Evolutionary conservation across 1,140 invertebrate species (phyloP).

Genomic region (Microvelia longipes): DNA sequence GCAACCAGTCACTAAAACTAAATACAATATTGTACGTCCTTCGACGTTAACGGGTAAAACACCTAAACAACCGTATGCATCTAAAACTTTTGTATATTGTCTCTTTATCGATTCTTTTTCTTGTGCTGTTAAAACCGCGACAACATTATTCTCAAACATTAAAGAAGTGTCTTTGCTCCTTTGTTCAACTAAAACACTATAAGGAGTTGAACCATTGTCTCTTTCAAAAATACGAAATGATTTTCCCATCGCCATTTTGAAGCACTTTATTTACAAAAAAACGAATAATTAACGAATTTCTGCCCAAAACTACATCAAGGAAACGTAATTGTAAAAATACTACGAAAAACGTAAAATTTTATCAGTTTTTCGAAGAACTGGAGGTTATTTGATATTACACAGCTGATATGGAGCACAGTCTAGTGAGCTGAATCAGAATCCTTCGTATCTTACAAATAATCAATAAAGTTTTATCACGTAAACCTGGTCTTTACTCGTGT

Average conservation of each 20-base stretch:
- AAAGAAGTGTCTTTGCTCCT: constrained; percentile 70
- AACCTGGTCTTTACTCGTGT: too few species aligned
- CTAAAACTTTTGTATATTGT: constrained; percentile 72
- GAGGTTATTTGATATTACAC: too few species aligned
- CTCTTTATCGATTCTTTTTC: constrained; percentile 78
- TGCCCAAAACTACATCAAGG: too few species aligned
- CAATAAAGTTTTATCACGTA: too few species aligned
- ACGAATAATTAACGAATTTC: not conserved
- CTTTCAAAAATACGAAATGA: constrained; percentile 80
- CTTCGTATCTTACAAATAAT: too few species aligned
- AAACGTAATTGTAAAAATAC: too few species aligned
- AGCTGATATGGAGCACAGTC: too few species aligned
- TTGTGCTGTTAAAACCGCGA: constrained; percentile 60
- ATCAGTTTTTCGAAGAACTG: too few species aligned
- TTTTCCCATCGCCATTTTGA: constrained; percentile 78
- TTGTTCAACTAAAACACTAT: constrained; percentile 77
- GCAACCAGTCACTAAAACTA: constrained; percentile 87
- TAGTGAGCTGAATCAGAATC: too few species aligned
- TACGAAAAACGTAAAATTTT: too few species aligned
- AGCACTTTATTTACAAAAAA: not conserved
- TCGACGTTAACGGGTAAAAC: constrained; percentile 71
- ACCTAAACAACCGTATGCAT: constrained; percentile 86
- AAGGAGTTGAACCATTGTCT: constrained; percentile 56
- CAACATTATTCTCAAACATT: constrained; percentile 77
- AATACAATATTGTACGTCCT: constrained; percentile 65